Conservation (phyloP, 2,113 vertebrate species). For the Antechinus stuartii region DNA sequence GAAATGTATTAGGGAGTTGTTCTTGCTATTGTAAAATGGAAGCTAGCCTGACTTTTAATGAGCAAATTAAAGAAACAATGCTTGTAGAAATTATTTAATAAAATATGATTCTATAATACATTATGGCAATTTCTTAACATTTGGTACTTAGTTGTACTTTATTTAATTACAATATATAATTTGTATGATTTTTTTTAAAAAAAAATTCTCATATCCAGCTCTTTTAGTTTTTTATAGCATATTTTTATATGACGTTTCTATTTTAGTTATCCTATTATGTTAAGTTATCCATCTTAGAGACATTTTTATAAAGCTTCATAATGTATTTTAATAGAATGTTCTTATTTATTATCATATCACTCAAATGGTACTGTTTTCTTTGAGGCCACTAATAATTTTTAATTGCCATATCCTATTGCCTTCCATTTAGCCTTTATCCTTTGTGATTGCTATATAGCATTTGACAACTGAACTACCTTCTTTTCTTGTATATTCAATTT, state of each 20-base stretch:
- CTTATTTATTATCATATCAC: slow-evolving; percentile 18
- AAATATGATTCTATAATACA: background rate
- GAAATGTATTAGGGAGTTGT: background rate
- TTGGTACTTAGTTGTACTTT: background rate
- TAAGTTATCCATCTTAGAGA: background rate
- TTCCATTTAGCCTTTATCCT: slow-evolving; percentile 28
- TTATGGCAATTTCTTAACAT: background rate
- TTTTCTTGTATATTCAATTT: slow-evolving; percentile 7
- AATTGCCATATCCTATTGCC: slow-evolving; percentile 31
- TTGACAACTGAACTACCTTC: background rate
- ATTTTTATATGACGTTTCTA: background rate
- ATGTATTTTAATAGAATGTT: background rate
- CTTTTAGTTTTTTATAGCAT: background rate
- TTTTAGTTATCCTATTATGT: background rate
- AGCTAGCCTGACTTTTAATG: background rate
- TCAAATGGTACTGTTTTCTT: slow-evolving; percentile 7
- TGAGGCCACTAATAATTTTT: slow-evolving; percentile 28
- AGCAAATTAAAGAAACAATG: background rate
- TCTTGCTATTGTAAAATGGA: background rate
- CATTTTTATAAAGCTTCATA: background rate
- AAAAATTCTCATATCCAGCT: background rate
- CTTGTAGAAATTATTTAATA: background rate
- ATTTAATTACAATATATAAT: background rate
- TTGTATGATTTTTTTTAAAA: background rate
- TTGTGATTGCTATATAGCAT: slow-evolving; percentile 12